Evolutionary conservation across 2,888 invertebrate species (phyloP), one percentile per base, ranked within the genome.

Genomic region (Lamproptera curius): DNA sequence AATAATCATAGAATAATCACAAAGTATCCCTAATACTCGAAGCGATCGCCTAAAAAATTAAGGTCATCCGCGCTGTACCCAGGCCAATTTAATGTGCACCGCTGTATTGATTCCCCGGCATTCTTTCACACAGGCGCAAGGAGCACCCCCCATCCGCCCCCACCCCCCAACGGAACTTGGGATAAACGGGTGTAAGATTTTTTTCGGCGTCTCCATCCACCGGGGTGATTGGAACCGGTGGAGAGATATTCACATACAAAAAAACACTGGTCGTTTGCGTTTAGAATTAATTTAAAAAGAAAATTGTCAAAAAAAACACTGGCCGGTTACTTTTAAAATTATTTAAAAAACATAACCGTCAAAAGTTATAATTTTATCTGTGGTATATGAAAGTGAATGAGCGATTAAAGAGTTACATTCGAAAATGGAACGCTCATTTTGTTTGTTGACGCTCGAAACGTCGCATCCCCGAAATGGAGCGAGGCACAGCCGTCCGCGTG

Each of bases 81-180:
- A 62, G 73, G 79, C 76, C 80, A 81, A 84, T 85, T 85, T 84
- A 83, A 82, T 77, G 84, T 80, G 78, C 76, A 68, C 71, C 74
- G 76, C 80, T 78, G 85, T 87, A 86, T 86, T 86, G 86, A 87
- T 87, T 87, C 83, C 66, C 66, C 68, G 70, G 79, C 83, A 85
- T 87, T 86, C 86, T 85, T 85, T 83, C 83, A 85, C 82, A 85
- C 85, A 83, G 83, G 84, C 80, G 82, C 80, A 75, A 64, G 67
- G 73, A 59, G 61, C 63, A 56, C 59, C 53, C 58, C 63, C 46
- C 57, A 57, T 59, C 58, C 16, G 45, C 16, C 63, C 58, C 59
- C 53, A 53, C 61, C 42, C 51, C 61, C 59, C 57, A 53, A 57
- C 55, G 59, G 64, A 69, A 73, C 73, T 75, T 72, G 66, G 75